Evolutionary conservation across 2,888 invertebrate genomes (phyloP).

Genomic region (Hirtodrosophila alboralis): DNA sequence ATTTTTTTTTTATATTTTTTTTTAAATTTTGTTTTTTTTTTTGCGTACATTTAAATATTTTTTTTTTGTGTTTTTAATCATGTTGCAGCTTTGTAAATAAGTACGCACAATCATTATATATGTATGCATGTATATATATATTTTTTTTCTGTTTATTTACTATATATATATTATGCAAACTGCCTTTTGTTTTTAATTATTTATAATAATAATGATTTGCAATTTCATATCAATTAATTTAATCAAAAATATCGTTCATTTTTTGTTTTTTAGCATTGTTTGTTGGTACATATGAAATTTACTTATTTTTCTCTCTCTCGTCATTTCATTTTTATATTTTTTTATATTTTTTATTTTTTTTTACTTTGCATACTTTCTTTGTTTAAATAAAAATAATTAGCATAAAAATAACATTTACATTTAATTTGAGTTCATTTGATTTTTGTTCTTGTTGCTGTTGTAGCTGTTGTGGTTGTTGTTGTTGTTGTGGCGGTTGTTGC

Average conservation of each 20-base stretch:
- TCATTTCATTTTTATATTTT: slow-evolving; percentile 16
- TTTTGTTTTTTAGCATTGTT: slow-evolving; percentile 37
- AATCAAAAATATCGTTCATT: slow-evolving; percentile 73
- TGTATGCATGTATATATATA: slow-evolving; percentile 14
- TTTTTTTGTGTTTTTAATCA: slow-evolving; percentile 44
- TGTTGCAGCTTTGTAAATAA: slow-evolving; percentile 73
- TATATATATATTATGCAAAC: slow-evolving; percentile 54
- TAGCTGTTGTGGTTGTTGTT: slow-evolving; percentile 45
- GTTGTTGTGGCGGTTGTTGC: slow-evolving; percentile 52
- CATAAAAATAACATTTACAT: slow-evolving; percentile 83
- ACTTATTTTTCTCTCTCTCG: slow-evolving; percentile 20
- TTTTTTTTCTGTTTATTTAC: slow-evolving; percentile 37
- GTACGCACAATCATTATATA: slow-evolving; percentile 63
- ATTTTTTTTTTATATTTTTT: slow-evolving; percentile 37
- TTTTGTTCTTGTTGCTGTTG: slow-evolving; percentile 75
- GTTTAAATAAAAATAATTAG: slow-evolving; percentile 82
- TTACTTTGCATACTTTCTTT: slow-evolving; percentile 35
- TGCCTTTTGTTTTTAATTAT: slow-evolving; percentile 63
- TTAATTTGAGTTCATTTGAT: slow-evolving; percentile 84
- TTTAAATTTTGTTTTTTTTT: slow-evolving; percentile 25
- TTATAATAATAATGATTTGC: slow-evolving; percentile 70
- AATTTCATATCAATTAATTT: slow-evolving; percentile 69
- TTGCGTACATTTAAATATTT: slow-evolving; percentile 48
- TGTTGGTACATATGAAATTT: slow-evolving; percentile 61
- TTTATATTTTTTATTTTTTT: slow-evolving; percentile 20